Base-by-base conservation (phyloP, 2,113 vertebrate genomes). In the Nothoprocta pentlandii region DNA sequence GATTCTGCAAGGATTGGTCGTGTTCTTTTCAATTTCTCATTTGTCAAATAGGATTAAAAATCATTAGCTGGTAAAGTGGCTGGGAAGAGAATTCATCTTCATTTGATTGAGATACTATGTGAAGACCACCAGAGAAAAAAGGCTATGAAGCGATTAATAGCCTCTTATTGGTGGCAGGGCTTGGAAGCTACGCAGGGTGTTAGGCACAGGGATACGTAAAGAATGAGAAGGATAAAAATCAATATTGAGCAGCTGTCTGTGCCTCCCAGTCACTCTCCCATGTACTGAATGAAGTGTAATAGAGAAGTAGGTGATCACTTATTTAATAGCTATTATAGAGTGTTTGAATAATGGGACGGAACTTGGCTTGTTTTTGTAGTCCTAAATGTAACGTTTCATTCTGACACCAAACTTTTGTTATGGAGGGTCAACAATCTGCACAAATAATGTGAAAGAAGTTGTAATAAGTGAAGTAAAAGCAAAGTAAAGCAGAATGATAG, bases 181-280 rank as follows among this genome's bases (percentile, higher is more conserved):
- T 64, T 17, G 1, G 90, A 91, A 71, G 85, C 5, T 1, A 61
- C 87, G 80, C n/a, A 79, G 90, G 78, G 95, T 94, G 94, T 95
- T 90, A 87, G 64, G 56, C 90, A 85, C 63, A 93, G 92, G 58
- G 83, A 62, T 90, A 79, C 80, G 73, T 90, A 81, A 94, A 93
- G 88, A 93, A 80, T 69, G 93, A 93, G 85, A 42, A 69, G 54
- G 90, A 81, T 93, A 94, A 95, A 97, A 95, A 95, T 97, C 95
- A 95, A 96, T 95, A 95, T 80, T 46, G 90, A 95, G 84, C 96
- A 96, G 86, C 95, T 96, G 94, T 95, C 86, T 94, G 92, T 63
- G 81, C 74, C 95, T 95, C 86, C 83, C 75, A 42, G 59, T 85
- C 80, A 85, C 83, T 36, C 70, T 92, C 88, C 41, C 9, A 1